Evolutionary conservation across 2,888 invertebrate species (phyloP), one percentile per base, ranked within the genome.

Genomic region (Diachrysia chrysitis): DNA sequence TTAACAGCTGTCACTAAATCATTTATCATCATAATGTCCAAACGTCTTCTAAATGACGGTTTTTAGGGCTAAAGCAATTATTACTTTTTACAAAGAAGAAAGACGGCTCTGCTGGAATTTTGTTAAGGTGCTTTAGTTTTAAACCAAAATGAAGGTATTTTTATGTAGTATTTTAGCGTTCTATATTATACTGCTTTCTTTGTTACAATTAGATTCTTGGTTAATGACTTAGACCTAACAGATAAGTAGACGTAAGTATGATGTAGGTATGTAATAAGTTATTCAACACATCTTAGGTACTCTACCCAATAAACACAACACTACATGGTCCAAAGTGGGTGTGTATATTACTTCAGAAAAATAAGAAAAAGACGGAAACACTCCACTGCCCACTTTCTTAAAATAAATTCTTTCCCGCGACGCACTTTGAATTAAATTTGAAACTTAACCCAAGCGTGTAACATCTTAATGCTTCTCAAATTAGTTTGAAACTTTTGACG

Each of bases 381-480:
- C 42, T 42, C 42, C 42, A 42, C 48, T 19, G 48, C 21, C 48
- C 21, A 51, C 48, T 21, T 10, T 51, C 48, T 51, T 10, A 12
- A 51, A 19, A 12, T 21, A 21, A 51, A 19, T 51, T 51, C 21
- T 51, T 19, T 19, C 48, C 21, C 12, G 48, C 48, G 21, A 51
- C 48, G 14, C 48, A 51, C 48, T 51, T 51, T 51, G 19, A 51
- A 51, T 51, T 51, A 51, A 51, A 51, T 21, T 51, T 21, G 48
- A 51, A 51, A 51, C 48, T 51, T 51, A 51, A 19, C 48, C 48
- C 48, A 51, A 51, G 48, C 48, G 21, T 51, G 21, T 51, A 51
- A 51, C 48, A 51, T 51, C 48, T 51, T 51, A 51, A 51, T 51
- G 48, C 48, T 51, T 51, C 48, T 51, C 48, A 51, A 51, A 51